Evolutionary conservation across 2,797 vertebrate species (phyloP).

Genomic region (Typhlichthys eigenmanni): DNA sequence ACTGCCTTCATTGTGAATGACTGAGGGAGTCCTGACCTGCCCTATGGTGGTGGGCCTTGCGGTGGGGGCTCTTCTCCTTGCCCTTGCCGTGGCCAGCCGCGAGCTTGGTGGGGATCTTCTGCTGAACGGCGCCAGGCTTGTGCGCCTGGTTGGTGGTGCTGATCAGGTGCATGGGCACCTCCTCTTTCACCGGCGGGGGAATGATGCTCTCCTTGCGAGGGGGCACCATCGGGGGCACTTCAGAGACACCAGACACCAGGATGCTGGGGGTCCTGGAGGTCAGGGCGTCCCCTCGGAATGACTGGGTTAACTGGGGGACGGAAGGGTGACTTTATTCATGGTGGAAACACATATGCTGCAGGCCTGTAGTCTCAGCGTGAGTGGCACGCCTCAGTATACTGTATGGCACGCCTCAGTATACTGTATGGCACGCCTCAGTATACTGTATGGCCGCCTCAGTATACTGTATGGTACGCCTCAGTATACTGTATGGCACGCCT

Average conservation of each 20-base stretch:
- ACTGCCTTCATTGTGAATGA: too few relatives aligned
- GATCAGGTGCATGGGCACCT: slow-evolving; percentile 87
- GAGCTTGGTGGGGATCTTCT: slow-evolving; percentile 94
- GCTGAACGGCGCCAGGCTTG: slow-evolving; percentile 81
- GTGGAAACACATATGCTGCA: neutral
- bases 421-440: too few relatives aligned
- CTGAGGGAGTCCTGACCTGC: slow-evolving; percentile 71
- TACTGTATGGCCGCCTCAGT: too few relatives aligned
- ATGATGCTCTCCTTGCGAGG: slow-evolving; percentile 81
- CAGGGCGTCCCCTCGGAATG: slow-evolving; percentile 76
- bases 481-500: too few relatives aligned
- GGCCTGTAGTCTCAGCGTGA: too few relatives aligned
- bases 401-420: too few relatives aligned
- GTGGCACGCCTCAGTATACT: too few relatives aligned
- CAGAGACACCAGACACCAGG: slow-evolving; percentile 44
- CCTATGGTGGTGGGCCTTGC: slow-evolving; percentile 77
- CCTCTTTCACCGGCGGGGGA: slow-evolving; percentile 61
- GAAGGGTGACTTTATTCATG: slow-evolving; percentile 9
- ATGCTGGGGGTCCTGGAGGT: slow-evolving; percentile 49
- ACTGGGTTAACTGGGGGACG: slow-evolving; percentile 50
- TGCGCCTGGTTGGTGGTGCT: slow-evolving; percentile 89
- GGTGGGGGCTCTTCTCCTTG: slow-evolving; percentile 73
- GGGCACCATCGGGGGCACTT: slow-evolving; percentile 79
- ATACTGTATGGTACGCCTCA: too few relatives aligned
- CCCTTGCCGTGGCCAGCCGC: slow-evolving; percentile 60